phyloP scores from a whole-genome alignment of 2,888 invertebrate species.

The Rhimphoctona megacephalus region DNA sequence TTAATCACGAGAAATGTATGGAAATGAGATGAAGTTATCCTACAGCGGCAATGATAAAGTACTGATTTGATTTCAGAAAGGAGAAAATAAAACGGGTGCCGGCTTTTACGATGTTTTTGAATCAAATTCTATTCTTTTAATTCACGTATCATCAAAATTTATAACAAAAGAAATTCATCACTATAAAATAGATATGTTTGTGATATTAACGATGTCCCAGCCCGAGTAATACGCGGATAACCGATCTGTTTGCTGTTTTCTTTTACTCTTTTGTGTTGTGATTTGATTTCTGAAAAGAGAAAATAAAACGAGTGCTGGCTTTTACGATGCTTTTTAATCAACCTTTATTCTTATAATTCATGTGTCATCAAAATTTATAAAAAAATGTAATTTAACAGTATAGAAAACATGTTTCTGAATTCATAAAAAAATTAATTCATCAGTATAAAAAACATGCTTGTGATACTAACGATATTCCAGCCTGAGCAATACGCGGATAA shows the following conservation, averaged over 20 bases:
- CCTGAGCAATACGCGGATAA: too few species aligned
- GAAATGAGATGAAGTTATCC: slow-evolving; percentile 96
- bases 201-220: slow-evolving; percentile 44
- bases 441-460: too few species aligned
- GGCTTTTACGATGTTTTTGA: slow-evolving; percentile 39
- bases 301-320: too few species aligned
- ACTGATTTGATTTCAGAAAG: slow-evolving; percentile 84
- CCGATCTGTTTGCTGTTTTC: slow-evolving; percentile 5
- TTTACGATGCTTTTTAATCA: too few species aligned
- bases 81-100: background rate
- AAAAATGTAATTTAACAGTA: too few species aligned
- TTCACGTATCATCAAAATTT: slow-evolving; percentile 63
- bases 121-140: slow-evolving; percentile 67
- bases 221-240: slow-evolving; percentile 47
- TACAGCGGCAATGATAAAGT: slow-evolving; percentile 91
- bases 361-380: too few species aligned
- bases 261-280: background rate
- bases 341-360: too few species aligned
- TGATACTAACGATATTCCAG: too few species aligned
- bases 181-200: slow-evolving; percentile 59
- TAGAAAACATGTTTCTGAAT: too few species aligned
- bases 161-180: slow-evolving; percentile 66
- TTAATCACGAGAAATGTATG: slow-evolving; percentile 97
- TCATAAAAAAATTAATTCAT: too few species aligned
- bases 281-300: too few species aligned